Conservation (phyloP, 2,797 vertebrate species). For the Dendrocincla tyrannina region DNA sequence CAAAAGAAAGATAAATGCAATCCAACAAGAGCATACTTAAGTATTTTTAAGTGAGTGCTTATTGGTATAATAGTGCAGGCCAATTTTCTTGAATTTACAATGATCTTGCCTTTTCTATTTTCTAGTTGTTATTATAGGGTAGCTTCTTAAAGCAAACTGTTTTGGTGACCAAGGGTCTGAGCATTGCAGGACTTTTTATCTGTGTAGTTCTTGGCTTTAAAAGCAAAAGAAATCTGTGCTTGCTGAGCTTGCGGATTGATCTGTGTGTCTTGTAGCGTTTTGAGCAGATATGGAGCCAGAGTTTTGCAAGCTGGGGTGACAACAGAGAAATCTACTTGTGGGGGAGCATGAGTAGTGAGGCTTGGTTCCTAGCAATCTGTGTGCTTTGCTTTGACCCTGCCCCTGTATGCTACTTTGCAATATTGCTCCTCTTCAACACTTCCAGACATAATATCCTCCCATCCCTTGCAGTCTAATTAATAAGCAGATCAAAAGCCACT, state of each 20-base stretch:
- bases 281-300: neutral
- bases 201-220: neutral
- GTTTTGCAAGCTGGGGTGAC: neutral
- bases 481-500: neutral
- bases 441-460: neutral
- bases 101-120: neutral
- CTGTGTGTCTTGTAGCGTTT: neutral
- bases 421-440: neutral
- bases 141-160: neutral
- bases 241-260: neutral
- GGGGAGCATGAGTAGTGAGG: neutral
- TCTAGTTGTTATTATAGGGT: neutral
- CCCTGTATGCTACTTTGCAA: neutral
- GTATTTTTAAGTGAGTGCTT: neutral
- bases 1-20: neutral
- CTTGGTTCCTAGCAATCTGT: neutral
- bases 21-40: neutral
- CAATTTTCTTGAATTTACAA: neutral
- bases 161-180: neutral
- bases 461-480: neutral
- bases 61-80: neutral
- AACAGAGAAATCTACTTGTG: neutral
- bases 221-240: neutral
- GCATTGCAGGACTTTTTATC: neutral
- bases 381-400: neutral